A percentile compares a stretch with the other conserved stretches of the same genome.
phyloP scores from a whole-genome alignment of 2,113 vertebrate genomes.

The Hymenochirus boettgeri region DNA sequence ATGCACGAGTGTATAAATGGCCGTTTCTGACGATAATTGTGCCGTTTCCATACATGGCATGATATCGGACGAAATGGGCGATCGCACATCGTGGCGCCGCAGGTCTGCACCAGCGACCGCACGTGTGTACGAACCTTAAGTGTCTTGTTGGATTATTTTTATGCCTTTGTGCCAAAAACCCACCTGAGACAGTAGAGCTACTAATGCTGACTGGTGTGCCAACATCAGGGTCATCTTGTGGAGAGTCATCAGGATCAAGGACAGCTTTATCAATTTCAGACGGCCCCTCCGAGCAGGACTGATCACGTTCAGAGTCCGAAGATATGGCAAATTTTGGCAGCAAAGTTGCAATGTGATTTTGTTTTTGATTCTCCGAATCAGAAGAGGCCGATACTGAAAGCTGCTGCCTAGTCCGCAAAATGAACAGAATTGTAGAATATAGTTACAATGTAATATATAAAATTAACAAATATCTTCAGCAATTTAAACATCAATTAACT shows the following conservation, averaged over 20 bases:
- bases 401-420: conserved; percentile 55
- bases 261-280: conserved; percentile 68
- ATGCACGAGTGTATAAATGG: too few relatives aligned
- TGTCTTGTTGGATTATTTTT: too few relatives aligned
- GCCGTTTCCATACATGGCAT: too few relatives aligned
- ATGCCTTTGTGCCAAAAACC: background rate
- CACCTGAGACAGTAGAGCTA: conserved; percentile 92
- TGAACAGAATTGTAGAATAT: too few relatives aligned
- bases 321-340: conserved; percentile 91
- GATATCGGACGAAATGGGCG: too few relatives aligned
- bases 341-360: conserved; percentile 58
- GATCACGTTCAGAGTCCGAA: conserved; percentile 67
- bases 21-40: too few relatives aligned
- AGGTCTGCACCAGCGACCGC: too few relatives aligned
- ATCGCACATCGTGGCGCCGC: too few relatives aligned
- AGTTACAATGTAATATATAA: too few relatives aligned
- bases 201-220: conserved; percentile 87
- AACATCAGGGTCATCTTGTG: conserved; percentile 75
- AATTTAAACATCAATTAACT: too few relatives aligned
- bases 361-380: conserved; percentile 70
- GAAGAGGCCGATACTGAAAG: conserved; percentile 75
- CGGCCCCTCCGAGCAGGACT: conserved; percentile 53
- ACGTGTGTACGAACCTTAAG: too few relatives aligned
- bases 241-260: conserved; percentile 66
- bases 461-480: too few relatives aligned